A percentile compares a stretch with the other conserved stretches of the same genome.
Conservation (phyloP, 2,797 vertebrate genomes). For the Falco peregrinus region DNA sequence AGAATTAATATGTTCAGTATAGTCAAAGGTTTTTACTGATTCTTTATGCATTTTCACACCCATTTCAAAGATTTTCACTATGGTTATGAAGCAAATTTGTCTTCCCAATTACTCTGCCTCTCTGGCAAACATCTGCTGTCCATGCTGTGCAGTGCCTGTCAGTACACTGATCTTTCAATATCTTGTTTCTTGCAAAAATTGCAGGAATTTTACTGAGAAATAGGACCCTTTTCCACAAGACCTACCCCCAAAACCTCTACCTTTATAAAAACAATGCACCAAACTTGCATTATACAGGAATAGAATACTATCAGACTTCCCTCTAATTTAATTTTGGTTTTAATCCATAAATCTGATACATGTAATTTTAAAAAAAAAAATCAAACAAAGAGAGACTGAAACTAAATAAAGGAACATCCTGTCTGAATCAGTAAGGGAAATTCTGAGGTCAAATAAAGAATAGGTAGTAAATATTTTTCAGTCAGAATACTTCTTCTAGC, state of each 20-base stretch:
- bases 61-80: background rate
- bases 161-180: background rate
- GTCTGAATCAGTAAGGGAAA: conserved; percentile 11
- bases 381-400: background rate
- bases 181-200: background rate
- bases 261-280: background rate
- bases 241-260: background rate
- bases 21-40: background rate
- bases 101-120: background rate
- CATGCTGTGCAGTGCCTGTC: background rate
- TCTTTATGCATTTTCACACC: background rate
- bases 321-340: background rate
- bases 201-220: background rate
- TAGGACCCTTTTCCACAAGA: background rate
- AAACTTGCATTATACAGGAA: background rate
- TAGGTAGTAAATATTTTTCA: background rate
- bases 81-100: background rate
- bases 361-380: background rate
- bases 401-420: conserved; percentile 53
- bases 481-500: background rate
- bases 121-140: conserved; percentile 9
- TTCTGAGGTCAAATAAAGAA: background rate
- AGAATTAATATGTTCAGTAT: background rate
- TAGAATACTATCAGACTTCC: background rate
- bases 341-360: background rate